phyloP scores from a whole-genome alignment of 2,113 vertebrate species.

The Anthoscopus minutus region DNA sequence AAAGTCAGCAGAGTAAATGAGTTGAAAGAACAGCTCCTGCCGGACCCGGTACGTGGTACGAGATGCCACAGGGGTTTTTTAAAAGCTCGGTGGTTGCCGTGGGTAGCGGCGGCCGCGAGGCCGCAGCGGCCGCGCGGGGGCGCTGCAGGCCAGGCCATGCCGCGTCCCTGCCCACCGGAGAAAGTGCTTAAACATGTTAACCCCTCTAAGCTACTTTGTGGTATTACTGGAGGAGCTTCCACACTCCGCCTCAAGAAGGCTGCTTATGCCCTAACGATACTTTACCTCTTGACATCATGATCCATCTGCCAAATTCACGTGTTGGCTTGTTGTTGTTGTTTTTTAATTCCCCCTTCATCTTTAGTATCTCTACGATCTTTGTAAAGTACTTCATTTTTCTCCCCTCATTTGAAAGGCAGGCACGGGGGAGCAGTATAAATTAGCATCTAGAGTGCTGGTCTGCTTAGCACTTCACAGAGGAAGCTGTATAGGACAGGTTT shows the following conservation, averaged over 20 bases:
- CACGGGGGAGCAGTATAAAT: not conserved
- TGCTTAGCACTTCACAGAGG: not conserved
- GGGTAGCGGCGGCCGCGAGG: not conserved
- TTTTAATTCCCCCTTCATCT: not conserved
- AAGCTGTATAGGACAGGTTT: not conserved
- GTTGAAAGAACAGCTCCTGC: accelerated
- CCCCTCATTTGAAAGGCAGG: not conserved
- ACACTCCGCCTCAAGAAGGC: not conserved
- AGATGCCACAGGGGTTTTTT: accelerated
- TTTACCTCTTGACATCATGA: not conserved
- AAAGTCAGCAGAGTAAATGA: accelerated
- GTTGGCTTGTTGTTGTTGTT: accelerated
- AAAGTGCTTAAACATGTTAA: accelerated
- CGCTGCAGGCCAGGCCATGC: not conserved
- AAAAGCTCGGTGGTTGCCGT: no score
- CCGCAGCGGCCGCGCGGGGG: not conserved
- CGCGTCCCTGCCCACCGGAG: accelerated
- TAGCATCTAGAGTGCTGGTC: not conserved
- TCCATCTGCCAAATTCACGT: not conserved
- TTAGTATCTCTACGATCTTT: not conserved
- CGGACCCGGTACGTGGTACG: accelerated
- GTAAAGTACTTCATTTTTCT: accelerated
- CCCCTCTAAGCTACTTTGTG: not conserved
- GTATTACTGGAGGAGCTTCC: accelerated
- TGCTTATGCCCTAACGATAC: not conserved